A percentile compares a stretch with the other conserved stretches of the same genome.
Conservation (phyloP, 2,888 invertebrate species). For the Eupithecia inturbata region DNA sequence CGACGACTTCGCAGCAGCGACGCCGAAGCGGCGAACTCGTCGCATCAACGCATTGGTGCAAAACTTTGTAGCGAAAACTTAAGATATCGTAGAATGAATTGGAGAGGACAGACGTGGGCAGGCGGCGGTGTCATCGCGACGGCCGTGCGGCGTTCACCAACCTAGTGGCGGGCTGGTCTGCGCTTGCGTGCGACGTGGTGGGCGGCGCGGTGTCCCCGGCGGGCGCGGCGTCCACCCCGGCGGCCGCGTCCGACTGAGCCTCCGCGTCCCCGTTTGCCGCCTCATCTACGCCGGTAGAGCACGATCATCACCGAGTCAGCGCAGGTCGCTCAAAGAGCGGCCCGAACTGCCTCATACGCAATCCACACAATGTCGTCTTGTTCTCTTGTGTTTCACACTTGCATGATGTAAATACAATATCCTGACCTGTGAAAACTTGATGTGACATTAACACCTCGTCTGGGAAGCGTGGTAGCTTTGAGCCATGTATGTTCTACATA, state of each 20-base stretch:
- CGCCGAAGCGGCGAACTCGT: slow-evolving; percentile 27
- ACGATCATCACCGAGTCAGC: slow-evolving; percentile 68
- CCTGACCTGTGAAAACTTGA: slow-evolving; percentile 82
- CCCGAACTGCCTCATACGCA: slow-evolving; percentile 68
- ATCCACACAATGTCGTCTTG: slow-evolving; percentile 43
- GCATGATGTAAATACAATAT: slow-evolving; percentile 60
- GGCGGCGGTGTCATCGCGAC: slow-evolving; percentile 60
- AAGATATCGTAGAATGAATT: slow-evolving; percentile 61
- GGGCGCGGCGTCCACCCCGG: slow-evolving; percentile 59
- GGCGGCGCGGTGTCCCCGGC: slow-evolving; percentile 60
- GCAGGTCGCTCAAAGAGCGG: slow-evolving; percentile 76
- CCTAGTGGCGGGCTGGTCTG: slow-evolving; percentile 79
- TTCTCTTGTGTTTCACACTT: slow-evolving; percentile 59
- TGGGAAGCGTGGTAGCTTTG: slow-evolving; percentile 62
- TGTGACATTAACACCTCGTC: slow-evolving; percentile 80
- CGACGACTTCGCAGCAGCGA: slow-evolving; percentile 34
- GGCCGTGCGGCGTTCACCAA: slow-evolving; percentile 79
- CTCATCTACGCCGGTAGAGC: slow-evolving; percentile 77
- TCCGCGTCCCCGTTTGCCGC: slow-evolving; percentile 63
- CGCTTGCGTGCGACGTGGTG: slow-evolving; percentile 71
- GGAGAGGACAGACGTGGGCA: slow-evolving; percentile 70
- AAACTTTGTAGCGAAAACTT: slow-evolving; percentile 82
- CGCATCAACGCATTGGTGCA: slow-evolving; percentile 61
- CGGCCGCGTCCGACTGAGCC: slow-evolving; percentile 61
- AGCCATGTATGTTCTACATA: slow-evolving; percentile 60